These are phyloP conservation scores for Cyanoderma ruficeps DNA, from an alignment of 2,113 vertebrate species.

Conservation along the genomic window DNA sequence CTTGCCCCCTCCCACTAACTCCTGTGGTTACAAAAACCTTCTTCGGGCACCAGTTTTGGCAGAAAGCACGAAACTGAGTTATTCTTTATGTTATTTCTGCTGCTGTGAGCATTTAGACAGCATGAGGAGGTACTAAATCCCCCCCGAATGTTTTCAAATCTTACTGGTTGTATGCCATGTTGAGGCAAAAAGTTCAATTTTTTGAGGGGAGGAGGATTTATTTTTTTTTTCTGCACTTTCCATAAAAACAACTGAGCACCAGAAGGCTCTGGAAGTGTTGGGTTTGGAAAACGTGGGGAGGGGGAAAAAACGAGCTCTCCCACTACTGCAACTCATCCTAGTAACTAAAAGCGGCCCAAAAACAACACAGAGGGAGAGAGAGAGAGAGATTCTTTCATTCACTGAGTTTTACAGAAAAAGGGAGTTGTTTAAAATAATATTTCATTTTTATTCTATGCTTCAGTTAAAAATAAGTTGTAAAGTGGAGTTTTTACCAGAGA, in stretches of 20 bases:
- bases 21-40: not conserved
- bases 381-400: slow-evolving; percentile 2
- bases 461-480: not conserved
- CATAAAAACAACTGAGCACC: not conserved
- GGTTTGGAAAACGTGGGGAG: not conserved
- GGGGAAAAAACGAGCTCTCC: not conserved
- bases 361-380: not conserved
- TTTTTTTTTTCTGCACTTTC: not conserved
- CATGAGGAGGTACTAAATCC: not conserved
- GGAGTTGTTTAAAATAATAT: slow-evolving; percentile 19
- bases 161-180: not conserved
- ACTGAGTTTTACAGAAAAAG: not conserved
- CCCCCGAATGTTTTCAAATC: not conserved
- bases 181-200: not conserved
- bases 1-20: not conserved
- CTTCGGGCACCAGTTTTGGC: not conserved
- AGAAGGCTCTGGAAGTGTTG: not conserved
- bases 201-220: not conserved
- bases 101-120: not conserved
- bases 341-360: not conserved
- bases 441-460: not conserved
- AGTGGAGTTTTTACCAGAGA: not conserved
- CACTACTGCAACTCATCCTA: not conserved
- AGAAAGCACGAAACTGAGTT: not conserved
- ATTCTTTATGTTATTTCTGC: not conserved